phyloP scores from a whole-genome alignment of 2,113 vertebrate species.

The Hippocampus barbouri region DNA sequence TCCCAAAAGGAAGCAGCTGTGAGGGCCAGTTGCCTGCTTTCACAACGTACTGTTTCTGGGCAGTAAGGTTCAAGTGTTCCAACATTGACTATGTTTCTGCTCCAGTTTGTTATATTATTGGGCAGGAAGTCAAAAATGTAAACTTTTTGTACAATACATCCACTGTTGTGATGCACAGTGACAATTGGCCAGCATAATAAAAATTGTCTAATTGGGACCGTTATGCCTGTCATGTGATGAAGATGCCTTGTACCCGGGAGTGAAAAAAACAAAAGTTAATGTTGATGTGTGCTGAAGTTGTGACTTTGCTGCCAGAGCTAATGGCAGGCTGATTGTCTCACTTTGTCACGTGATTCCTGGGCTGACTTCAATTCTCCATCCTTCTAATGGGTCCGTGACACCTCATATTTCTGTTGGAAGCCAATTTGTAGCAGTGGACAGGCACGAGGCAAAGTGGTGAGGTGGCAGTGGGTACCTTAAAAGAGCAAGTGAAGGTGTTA shows the following conservation, averaged over 20 bases:
- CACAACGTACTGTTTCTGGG: conserved; percentile 7
- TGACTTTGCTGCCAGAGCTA: conserved; percentile 1
- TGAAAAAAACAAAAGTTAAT: not conserved
- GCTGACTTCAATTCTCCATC: conserved; percentile 63
- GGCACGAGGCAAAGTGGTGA: conserved; percentile 17
- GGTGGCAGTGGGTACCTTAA: conserved; percentile 41
- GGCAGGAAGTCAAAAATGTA: not conserved
- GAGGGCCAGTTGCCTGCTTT: conserved; percentile 4
- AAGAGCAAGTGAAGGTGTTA: conserved; percentile 69
- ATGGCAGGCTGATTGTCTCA: not conserved
- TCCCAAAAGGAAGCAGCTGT: conserved; percentile 63
- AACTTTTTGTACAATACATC: not conserved
- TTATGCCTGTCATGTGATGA: not conserved
- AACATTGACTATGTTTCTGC: conserved; percentile 1
- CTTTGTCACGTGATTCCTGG: conserved; percentile 56
- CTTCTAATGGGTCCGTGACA: conserved; percentile 73
- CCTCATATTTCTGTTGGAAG: conserved; percentile 71
- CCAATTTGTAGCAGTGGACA: conserved; percentile 70
- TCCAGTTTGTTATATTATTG: not conserved
- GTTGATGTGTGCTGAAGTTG: not conserved
- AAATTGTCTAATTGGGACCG: not conserved
- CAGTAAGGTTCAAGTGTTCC: conserved; percentile 2
- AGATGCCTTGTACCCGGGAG: not conserved
- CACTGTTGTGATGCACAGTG: not conserved
- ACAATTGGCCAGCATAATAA: not conserved